phyloP scores from a whole-genome alignment of 2,888 invertebrate species.

The Eupelmus urozonus region DNA sequence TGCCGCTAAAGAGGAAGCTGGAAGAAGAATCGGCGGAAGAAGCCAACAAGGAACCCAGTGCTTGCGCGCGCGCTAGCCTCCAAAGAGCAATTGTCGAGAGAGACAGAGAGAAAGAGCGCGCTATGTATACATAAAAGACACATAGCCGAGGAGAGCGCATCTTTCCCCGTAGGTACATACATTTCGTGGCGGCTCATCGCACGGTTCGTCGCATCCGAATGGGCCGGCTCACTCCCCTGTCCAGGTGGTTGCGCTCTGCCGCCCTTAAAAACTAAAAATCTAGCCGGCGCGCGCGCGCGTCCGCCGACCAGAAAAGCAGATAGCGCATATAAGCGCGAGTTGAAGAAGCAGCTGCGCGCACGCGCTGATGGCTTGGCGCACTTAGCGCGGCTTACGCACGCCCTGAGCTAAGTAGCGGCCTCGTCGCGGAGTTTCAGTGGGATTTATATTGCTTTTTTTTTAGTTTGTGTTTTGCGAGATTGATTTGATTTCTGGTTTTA shows the following conservation, averaged over 20 bases:
- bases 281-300: constrained; percentile 8
- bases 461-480: too few species aligned
- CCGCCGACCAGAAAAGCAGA: constrained; percentile 17
- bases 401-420: too few species aligned
- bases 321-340: constrained; percentile 29
- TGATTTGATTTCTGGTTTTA: too few species aligned
- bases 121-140: background rate
- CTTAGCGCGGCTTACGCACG: constrained; percentile 6
- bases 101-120: constrained; percentile 46
- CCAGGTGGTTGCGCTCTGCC: constrained; percentile 70
- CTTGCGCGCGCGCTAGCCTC: background rate
- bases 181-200: constrained; percentile 75
- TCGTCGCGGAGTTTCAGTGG: background rate
- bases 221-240: constrained; percentile 67
- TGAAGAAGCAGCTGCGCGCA: background rate
- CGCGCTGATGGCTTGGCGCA: background rate
- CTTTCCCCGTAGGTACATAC: constrained; percentile 68
- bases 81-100: background rate
- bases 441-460: too few species aligned
- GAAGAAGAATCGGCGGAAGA: background rate
- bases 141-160: constrained; percentile 61
- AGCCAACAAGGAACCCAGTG: background rate
- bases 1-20: background rate
- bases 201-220: constrained; percentile 76
- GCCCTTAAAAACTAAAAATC: constrained; percentile 68